Base-by-base conservation (phyloP, 2,888 invertebrate genomes). In the Coecobrya sp. region DNA sequence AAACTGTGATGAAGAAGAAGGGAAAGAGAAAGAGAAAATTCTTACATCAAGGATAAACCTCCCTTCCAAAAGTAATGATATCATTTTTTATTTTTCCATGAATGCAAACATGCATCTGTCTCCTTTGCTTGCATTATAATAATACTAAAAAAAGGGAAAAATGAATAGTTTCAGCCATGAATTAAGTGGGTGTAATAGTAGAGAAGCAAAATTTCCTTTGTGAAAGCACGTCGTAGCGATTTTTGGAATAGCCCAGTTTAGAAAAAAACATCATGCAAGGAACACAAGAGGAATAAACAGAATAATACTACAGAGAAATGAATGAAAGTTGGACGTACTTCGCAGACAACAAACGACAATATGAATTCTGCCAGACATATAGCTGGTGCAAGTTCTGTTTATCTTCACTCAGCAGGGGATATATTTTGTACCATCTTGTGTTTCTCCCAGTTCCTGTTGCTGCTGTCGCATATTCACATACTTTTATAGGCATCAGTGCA, bases 391-490 rank as follows among this genome's bases (percentile, higher is more conserved):
- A 84, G 10, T 25, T 85, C 68, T 79, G 92, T 92, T 92, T 92
- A 92, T 92, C 92, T 92, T 89, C 85, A 65, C 92, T 65, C 85
- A 68, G 88, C 88, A 88, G 92, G 92, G 92, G 87, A 76, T 68
- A 81, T 59, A 89, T 76, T 86, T 86, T 79, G 65, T 91, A 65
- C 27, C 49, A 27, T 65, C 36, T 59, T 73, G 52, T 62, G 59
- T 76, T 59, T 62, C 70, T 10, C 25, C 36, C 5, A 59, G 82
- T 89, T 82, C 89, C 81, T 82, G 82, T 89, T 82, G 81, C 89
- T 89, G 52, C 19, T 55, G 27, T 13, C 25, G 55, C 27, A 62
- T 19, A 22, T 22, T 62, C 62, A 25, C 62, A 62, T 22, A 22
- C 7, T 7, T 13, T 42, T 42, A 19, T 42, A n/a, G 27, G 59